Evolutionary conservation across 2,888 invertebrate species (phyloP).

Genomic region (Cephus spinipes): DNA sequence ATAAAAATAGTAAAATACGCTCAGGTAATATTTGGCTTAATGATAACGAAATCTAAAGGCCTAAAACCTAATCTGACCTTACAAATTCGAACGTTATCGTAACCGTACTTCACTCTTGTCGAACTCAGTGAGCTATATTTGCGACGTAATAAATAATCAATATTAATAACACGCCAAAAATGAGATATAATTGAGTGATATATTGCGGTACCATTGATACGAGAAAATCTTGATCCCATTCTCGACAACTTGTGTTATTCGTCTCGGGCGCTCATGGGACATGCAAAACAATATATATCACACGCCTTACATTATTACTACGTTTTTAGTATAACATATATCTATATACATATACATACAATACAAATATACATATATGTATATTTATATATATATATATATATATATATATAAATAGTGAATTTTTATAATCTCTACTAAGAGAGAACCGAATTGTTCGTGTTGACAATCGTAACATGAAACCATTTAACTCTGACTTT

Average conservation of each 20-base stretch:
- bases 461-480: not conserved
- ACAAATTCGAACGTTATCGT: slow-evolving; percentile 1
- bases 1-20: slow-evolving; percentile 46
- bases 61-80: slow-evolving; percentile 14
- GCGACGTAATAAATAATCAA: not conserved
- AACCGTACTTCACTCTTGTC: not conserved
- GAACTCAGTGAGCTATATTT: not conserved
- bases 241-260: not conserved
- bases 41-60: slow-evolving; percentile 35
- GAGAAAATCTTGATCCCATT: not conserved
- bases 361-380: not conserved
- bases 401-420: not conserved
- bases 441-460: not conserved
- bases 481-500: not conserved
- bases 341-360: not conserved
- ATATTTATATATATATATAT: not conserved
- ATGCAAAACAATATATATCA: not conserved
- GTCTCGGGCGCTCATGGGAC: not conserved
- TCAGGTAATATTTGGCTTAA: slow-evolving; percentile 38
- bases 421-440: not conserved
- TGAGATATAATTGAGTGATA: not conserved
- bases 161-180: not conserved
- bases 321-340: not conserved
- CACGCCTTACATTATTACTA: not conserved
- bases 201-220: not conserved